These are phyloP conservation scores for Atlantisia rogersi DNA, from an alignment of 2,113 vertebrate genomes.

Conservation along the genomic window DNA sequence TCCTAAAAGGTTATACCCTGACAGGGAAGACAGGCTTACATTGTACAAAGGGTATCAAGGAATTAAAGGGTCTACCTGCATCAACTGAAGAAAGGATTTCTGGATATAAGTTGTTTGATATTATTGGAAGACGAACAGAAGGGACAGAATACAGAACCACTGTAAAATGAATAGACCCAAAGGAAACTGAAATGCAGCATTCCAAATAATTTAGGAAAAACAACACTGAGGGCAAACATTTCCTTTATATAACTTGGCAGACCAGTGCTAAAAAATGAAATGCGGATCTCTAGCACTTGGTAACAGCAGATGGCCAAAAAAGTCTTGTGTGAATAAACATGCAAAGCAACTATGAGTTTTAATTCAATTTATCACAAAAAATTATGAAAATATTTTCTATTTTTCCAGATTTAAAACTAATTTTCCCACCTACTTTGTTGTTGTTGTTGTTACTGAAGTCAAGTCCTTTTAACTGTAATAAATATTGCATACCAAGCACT, in stretches of 20 bases:
- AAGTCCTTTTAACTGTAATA: neutral
- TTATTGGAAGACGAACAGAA: neutral
- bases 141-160: neutral
- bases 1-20: neutral
- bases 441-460: neutral
- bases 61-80: neutral
- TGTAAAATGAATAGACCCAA: slow-evolving; percentile 34
- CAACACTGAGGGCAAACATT: slow-evolving; percentile 21
- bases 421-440: neutral
- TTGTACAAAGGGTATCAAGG: neutral
- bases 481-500: neutral
- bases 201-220: slow-evolving; percentile 49
- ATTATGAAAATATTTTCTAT: neutral
- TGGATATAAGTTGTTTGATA: slow-evolving; percentile 1
- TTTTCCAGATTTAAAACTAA: neutral
- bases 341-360: neutral
- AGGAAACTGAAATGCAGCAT: slow-evolving; percentile 36
- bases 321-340: neutral
- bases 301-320: slow-evolving; percentile 1
- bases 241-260: slow-evolving; percentile 60
- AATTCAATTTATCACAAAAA: neutral
- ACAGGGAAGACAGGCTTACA: neutral
- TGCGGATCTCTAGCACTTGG: neutral
- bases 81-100: neutral
- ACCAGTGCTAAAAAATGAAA: slow-evolving; percentile 13